phyloP scores from a whole-genome alignment of 2,888 invertebrate species.

The Dugesia japonica region DNA sequence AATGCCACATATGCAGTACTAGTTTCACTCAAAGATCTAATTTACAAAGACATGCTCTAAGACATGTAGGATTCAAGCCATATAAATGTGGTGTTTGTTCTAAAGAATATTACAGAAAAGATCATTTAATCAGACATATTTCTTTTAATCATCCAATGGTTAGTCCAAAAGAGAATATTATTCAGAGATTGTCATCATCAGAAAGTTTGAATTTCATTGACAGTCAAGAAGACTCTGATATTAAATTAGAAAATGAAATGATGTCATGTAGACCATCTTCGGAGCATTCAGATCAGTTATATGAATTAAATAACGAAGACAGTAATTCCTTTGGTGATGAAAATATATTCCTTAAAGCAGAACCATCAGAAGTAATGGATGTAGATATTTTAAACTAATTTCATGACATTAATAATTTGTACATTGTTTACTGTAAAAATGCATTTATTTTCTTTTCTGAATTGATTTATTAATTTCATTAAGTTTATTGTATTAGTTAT shows the following conservation, averaged over 20 bases:
- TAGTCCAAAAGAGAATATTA: conserved; percentile 31
- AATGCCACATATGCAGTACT: conserved; percentile 31
- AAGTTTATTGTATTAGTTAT: too few relatives aligned
- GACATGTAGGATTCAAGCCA: conserved; percentile 35
- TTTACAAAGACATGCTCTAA: conserved; percentile 34
- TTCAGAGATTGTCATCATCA: conserved; percentile 33
- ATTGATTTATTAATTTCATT: too few relatives aligned
- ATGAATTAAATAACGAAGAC: neutral
- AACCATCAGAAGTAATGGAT: neutral
- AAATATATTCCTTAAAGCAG: neutral
- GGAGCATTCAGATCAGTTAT: neutral
- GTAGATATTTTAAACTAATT: conserved; percentile 2
- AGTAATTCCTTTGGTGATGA: neutral
- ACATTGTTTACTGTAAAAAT: neutral
- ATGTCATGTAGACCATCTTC: neutral
- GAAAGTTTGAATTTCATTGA: conserved; percentile 35
- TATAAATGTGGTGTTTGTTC: conserved; percentile 34
- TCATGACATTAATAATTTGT: neutral
- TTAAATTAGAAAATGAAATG: neutral
- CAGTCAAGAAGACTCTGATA: neutral
- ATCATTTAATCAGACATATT: conserved; percentile 34
- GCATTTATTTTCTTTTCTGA: neutral
- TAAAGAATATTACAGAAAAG: conserved; percentile 34
- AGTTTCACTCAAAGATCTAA: conserved; percentile 35
- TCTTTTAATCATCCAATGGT: conserved; percentile 34